Evolutionary conservation across 2,888 invertebrate genomes (phyloP), one percentile per base, ranked within the genome.

Genomic region (Ecliptopera silaceata): DNA sequence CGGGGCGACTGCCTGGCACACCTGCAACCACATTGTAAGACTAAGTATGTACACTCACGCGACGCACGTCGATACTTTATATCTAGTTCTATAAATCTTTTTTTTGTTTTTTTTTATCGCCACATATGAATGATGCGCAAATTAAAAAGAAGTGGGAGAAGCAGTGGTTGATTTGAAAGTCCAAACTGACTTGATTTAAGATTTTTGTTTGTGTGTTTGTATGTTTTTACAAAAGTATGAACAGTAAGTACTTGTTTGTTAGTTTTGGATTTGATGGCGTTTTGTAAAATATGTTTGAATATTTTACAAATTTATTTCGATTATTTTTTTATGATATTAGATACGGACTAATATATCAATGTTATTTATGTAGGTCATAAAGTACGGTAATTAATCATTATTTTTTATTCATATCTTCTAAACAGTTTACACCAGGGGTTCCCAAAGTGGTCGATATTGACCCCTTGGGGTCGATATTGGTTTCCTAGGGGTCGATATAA

Each of bases 21-120:
- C 88, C 90, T 90, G 90, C 74, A 88, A 89, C 86, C 69, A 72
- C 74, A 77, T 80, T 78, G 79, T 74, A 71, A 80, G 77, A 80
- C 81, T 74, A 75, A 75, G 72, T 61, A 64, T 54, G 59, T 49
- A 56, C 63, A 47, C 59, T 26, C n/a, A 29, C 15, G 29, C 49
- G 20, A 43, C 26, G 15, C 29, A 13, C 6, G 51, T 47, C 32
- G 15, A 39, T 55, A 22, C 15, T 55, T 54, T 39, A 59, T 34
- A 38, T 15, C n/a, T 10, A 32, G 6, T 41, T 39, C 8, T 20
- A 18, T 5, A 38, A 47, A 22, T 34, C 12, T n/a, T 8, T 17
- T 49, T 11, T 10, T 12, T 41, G 13, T 13, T 11, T 29, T 4
- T 3, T 13, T 43, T 29, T 10, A 42, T 12, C 31, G 32, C 32